Base-by-base conservation (phyloP, 1,140 invertebrate species). In the Rhopalosiphum maidis region DNA sequence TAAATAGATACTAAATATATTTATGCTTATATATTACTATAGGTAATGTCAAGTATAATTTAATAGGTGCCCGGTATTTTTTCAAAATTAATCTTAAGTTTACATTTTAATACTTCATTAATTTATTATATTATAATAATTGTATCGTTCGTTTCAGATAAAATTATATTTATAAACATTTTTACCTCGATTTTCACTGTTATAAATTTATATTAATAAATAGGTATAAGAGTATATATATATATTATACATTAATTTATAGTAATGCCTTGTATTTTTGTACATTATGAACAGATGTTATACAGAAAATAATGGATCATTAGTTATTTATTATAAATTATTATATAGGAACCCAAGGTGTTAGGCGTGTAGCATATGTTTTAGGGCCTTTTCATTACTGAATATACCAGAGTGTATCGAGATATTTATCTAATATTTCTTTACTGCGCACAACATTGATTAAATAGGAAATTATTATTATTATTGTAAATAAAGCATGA, bases 231-330 rank as follows among this genome's bases (percentile, higher is more conserved):
- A 48, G 48, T 18, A 23, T 54, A 21, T 22, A 54, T 54, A 54
- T 54, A 77, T 77, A 77, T 77, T 2, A 41, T 77, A 77, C 15
- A 15, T 77, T 60, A 77, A 77, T 77, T 77, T 77, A 35, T 77
- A 77, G 60, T 15, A 35, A n/a, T 77, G 15, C 60, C 25, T 77
- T 7, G 15, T n/a, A n/a, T 35, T 77, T 77, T 83, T 83, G 22
- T 37, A 83, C 77, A 83, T 37, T 83, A 83, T 83, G 35, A 83
- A 83, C 83, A 85, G 41, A 43, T 85, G 83, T 85, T 85, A 43
- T 85, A 85, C 22, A 85, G 37, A 85, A 85, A 85, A 85, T 85
- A 85, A 41, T 41, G 83, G 83, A 85, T 41, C 35, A 35, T 83
- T 23, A 83, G 82, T 83, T 37, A 83, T 83, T 83, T 77, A 83